phyloP scores from a whole-genome alignment of 2,113 vertebrate species.

The Phyllostomus discolor region DNA sequence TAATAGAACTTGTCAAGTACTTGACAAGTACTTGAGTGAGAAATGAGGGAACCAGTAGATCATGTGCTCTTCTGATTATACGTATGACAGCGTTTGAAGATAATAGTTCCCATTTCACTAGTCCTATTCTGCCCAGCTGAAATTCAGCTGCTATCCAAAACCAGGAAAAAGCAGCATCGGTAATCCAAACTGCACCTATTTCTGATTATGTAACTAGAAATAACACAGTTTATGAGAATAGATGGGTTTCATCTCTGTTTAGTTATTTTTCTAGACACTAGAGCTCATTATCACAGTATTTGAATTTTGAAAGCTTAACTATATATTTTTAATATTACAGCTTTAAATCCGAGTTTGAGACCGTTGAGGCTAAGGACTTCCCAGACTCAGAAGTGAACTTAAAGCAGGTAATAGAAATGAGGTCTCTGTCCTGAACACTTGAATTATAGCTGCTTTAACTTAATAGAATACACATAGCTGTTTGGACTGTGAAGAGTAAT shows the following conservation, averaged over 20 bases:
- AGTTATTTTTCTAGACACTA: neutral
- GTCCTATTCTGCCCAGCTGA: neutral
- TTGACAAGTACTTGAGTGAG: too few relatives aligned
- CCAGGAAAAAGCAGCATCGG: neutral
- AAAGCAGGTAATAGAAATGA: slow-evolving; percentile 73
- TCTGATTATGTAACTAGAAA: neutral
- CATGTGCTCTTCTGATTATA: neutral
- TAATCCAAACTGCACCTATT: neutral
- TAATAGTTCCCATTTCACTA: neutral
- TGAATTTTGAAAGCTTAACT: slow-evolving; percentile 33
- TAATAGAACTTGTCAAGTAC: neutral
- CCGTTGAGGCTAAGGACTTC: neutral
- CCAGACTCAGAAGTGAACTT: slow-evolving; percentile 33
- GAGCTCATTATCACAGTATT: neutral
- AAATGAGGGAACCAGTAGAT: neutral
- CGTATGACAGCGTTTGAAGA: neutral
- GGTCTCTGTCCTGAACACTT: neutral
- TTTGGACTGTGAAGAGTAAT: neutral
- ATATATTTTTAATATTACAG: slow-evolving; percentile 72
- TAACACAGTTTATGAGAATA: neutral
- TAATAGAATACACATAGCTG: neutral
- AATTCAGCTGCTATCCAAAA: neutral
- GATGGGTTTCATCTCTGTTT: neutral
- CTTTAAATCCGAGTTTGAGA: slow-evolving; percentile 59
- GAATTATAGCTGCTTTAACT: neutral